Evolutionary conservation across 1,140 invertebrate species (phyloP).

Genomic region (Ruditapes philippinarum): DNA sequence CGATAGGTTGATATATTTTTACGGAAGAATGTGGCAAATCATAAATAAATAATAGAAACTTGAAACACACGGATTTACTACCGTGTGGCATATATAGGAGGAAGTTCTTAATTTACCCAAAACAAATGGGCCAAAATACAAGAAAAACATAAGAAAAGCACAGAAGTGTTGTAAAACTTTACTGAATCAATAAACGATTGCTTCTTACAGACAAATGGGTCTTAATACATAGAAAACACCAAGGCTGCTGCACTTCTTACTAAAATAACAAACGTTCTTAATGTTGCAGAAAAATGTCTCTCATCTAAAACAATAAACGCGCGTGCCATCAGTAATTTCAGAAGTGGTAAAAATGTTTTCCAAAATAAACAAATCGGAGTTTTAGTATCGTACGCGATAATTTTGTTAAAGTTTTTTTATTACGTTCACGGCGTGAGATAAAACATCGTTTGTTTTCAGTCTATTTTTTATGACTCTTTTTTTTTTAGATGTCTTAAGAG

Average conservation of each 20-base stretch:
- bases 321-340: slow-evolving; percentile 23
- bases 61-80: neutral
- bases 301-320: slow-evolving; percentile 39
- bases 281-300: slow-evolving; percentile 23
- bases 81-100: neutral
- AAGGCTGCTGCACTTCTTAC: neutral
- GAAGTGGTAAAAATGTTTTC: slow-evolving; percentile 1
- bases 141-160: neutral
- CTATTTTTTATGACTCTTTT: neutral
- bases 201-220: neutral
- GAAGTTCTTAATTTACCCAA: neutral
- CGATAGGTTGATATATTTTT: too few species aligned
- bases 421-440: neutral
- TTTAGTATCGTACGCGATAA: slow-evolving; percentile 25
- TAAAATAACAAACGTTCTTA: slow-evolving; percentile 23
- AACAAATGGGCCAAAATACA: slow-evolving; percentile 7
- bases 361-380: slow-evolving; percentile 19
- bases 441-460: neutral
- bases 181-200: too few species aligned
- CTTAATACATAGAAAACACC: neutral
- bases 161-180: too few species aligned
- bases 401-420: neutral
- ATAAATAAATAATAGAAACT: neutral
- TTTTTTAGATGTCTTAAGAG: neutral
- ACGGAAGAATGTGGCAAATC: too few species aligned